A percentile compares a stretch with the other conserved stretches of the same genome.
These are phyloP conservation scores for Pectinophora gossypiella DNA, from an alignment of 1,140 invertebrate species.

Conservation along the genomic window DNA sequence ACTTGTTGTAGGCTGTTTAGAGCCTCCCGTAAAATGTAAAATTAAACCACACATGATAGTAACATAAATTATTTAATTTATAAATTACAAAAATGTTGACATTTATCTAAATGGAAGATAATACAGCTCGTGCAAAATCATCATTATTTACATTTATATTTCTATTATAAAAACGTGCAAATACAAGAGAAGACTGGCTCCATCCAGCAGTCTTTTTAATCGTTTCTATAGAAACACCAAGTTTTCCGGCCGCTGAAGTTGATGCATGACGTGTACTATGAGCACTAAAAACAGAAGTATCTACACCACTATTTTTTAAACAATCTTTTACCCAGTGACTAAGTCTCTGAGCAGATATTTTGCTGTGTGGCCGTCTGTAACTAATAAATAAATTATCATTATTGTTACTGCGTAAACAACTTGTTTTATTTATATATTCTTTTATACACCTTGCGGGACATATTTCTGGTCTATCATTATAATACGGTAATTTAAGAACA, in stretches of 20 bases:
- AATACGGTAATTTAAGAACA: constrained; percentile 2
- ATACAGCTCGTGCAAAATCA: background rate
- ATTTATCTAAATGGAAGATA: background rate
- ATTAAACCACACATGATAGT: background rate
- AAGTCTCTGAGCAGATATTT: background rate
- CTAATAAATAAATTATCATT: background rate
- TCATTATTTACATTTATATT: background rate
- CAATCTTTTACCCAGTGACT: background rate
- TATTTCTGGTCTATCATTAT: constrained; percentile 2
- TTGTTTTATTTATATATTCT: constrained; percentile 3
- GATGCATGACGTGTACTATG: background rate
- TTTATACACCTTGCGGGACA: constrained; percentile 1
- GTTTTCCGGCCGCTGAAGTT: background rate
- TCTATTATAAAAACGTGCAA: background rate
- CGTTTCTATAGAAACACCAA: background rate
- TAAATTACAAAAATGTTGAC: background rate
- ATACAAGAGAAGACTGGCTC: background rate
- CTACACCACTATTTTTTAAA: background rate
- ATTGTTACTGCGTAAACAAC: background rate
- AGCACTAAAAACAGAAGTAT: background rate
- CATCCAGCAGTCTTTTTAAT: constrained; percentile 1
- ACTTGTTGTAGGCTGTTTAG: constrained; percentile 2
- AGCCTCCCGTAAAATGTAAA: too few species aligned
- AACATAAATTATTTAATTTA: background rate
- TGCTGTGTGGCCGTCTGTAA: background rate